phyloP scores from a whole-genome alignment of 2,797 vertebrate species.

The Anabacerthia variegaticeps region DNA sequence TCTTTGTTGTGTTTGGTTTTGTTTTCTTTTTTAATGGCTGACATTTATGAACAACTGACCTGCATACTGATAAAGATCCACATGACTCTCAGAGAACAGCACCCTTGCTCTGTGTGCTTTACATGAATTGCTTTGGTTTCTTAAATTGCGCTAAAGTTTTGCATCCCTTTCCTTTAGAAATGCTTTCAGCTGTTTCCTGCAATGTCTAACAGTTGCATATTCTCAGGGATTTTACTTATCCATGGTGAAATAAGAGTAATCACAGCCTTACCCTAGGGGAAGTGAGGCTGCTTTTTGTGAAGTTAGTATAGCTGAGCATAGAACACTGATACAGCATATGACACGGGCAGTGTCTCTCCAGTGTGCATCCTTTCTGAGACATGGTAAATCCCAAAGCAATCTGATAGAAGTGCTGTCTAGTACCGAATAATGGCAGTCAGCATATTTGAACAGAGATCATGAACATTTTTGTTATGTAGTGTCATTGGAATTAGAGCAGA shows the following conservation, averaged over 20 bases:
- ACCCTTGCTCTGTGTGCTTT: not conserved
- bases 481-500: not conserved
- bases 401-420: not conserved
- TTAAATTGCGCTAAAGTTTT: not conserved
- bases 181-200: conserved; percentile 19
- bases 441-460: not conserved
- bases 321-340: not conserved
- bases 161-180: not conserved
- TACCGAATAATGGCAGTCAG: not conserved
- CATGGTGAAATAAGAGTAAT: conserved; percentile 36
- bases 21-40: not conserved
- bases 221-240: conserved; percentile 74
- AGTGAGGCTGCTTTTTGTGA: conserved; percentile 28
- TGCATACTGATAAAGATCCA: not conserved
- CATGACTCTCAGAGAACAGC: not conserved
- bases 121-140: not conserved
- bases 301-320: not conserved
- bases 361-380: not conserved
- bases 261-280: not conserved
- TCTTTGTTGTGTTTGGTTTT: not conserved
- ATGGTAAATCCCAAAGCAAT: conserved; percentile 45
- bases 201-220: conserved; percentile 45
- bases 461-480: not conserved
- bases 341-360: not conserved
- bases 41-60: not conserved